Evolutionary conservation across 2,888 invertebrate genomes (phyloP), one percentile per base, ranked within the genome.

Genomic region (Prosopocoilus inquinatus): DNA sequence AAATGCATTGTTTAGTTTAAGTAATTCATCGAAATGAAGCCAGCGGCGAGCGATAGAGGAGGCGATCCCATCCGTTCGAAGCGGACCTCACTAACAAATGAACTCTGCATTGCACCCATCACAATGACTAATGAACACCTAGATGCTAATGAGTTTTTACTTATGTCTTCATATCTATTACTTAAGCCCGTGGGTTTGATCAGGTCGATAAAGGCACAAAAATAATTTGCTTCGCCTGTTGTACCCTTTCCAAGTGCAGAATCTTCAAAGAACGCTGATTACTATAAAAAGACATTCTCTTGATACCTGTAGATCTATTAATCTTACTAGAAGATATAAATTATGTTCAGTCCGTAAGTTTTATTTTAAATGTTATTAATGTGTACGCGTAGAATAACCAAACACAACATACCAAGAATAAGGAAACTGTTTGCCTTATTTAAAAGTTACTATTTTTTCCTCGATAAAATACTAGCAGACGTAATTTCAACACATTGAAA

Each of bases 151-250:
- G 67, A 68, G 67, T 67, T 70, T 66, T 65, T 66, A 67, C 67
- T 68, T 68, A 70, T 70, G 67, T 70, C 67, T 69, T 67, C 61
- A 68, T 69, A 69, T 68, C 64, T 66, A 59, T 64, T 64, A 66
- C 62, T 60, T 55, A 51, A 50, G 45, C 50, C 47, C 49, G 51
- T 53, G 50, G 57, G 55, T 48, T 53, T 49, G 53, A 55, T 54
- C 51, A 16, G 44, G 43, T 16, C 51, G 55, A 58, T 55, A 43
- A 55, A 41, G 43, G 11, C 33, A 43, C 36, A 57, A 53, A 57
- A 58, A 58, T 55, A 55, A 55, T 55, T 58, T 55, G 55, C 58
- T 58, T 28, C 48, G 48, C 41, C 58, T 39, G 20, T 28, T 52
- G 55, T 58, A 55, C 41, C 34, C 48, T 15, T 48, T 39, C 39